Base-by-base conservation (phyloP, 1,140 invertebrate genomes). In the Arctopsyche grandis region DNA sequence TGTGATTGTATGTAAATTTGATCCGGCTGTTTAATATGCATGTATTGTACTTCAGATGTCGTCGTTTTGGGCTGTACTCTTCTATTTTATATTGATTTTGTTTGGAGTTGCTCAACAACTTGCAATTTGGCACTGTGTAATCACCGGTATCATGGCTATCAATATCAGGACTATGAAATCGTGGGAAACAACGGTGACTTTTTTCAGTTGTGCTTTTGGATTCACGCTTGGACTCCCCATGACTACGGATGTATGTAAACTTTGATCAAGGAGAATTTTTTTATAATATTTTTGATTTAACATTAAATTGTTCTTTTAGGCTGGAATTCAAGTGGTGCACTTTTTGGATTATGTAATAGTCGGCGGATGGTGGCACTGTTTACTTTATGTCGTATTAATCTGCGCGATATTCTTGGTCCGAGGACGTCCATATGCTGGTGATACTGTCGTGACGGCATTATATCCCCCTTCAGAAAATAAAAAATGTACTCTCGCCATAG, bases 151-250 rank as follows among this genome's bases (percentile, higher is more conserved):
- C 78, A 93, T 94, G 89, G 92, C 93, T 21, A 91, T 95, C 83
- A 94, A 94, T 86, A 88, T 91, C 9, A 90, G 92, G 84, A 89
- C 91, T 74, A 87, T 95, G 84, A 91, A 92, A 82, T 88, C 91
- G 9, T 96, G 94, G 93, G 93, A 95, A 83, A 95, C 94, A 0
- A 95, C 93, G 5, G 95, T 97, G 66, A 96, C 95, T 0, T 94
- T 97, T 84, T 91, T 96, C 71, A 93, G 94, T 83, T 97, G 95
- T 83, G 91, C 94, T 0, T 92, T 94, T 73, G 96, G 93, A 9
- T 93, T 97, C 78, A 89, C 95, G 14, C 86, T 97, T n/a, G 95
- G 96, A 19, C 89, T 98, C 82, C 93, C 95, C 22, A 92, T 98
- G 87, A 93, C 94, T 69, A 97, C 96, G 16, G 95, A 97, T 90